Evolutionary conservation across 2,888 invertebrate genomes (phyloP).

Genomic region (Coremacera marginata): DNA sequence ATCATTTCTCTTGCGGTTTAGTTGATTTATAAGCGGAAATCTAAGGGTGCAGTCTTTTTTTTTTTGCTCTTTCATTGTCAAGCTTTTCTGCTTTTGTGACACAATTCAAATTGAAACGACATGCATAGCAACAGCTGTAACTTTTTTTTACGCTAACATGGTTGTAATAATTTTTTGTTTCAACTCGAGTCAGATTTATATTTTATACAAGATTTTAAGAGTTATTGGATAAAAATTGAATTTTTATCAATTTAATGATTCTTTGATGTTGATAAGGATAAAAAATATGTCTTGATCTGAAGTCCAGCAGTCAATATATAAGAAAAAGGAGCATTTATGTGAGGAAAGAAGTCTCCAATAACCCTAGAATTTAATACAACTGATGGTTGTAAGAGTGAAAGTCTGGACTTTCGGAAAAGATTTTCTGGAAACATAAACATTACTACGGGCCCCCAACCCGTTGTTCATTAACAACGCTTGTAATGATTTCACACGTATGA

Average conservation of each 20-base stretch:
- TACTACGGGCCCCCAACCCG: no score
- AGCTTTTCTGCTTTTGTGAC: not conserved
- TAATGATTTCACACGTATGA: no score
- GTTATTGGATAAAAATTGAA: not conserved
- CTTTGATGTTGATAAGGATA: no score
- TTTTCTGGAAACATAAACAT: no score
- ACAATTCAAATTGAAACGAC: not conserved
- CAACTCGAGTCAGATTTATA: not conserved
- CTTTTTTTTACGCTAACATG: not conserved
- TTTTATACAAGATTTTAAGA: not conserved
- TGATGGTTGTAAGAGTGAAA: no score
- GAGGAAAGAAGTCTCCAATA: no score
- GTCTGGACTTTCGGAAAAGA: no score
- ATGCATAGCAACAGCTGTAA: not conserved
- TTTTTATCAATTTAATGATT: not conserved
- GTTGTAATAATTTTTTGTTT: not conserved
- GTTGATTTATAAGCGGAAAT: conserved; percentile 12
- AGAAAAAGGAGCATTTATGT: no score
- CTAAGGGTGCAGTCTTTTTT: not conserved
- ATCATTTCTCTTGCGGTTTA: conserved; percentile 5
- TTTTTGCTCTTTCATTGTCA: not conserved
- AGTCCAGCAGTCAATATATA: no score
- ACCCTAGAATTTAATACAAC: no score
- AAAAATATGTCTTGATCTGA: no score
- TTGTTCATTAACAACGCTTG: no score